Evolutionary conservation across 2,888 invertebrate genomes (phyloP).

Genomic region (Philereme transversata): DNA sequence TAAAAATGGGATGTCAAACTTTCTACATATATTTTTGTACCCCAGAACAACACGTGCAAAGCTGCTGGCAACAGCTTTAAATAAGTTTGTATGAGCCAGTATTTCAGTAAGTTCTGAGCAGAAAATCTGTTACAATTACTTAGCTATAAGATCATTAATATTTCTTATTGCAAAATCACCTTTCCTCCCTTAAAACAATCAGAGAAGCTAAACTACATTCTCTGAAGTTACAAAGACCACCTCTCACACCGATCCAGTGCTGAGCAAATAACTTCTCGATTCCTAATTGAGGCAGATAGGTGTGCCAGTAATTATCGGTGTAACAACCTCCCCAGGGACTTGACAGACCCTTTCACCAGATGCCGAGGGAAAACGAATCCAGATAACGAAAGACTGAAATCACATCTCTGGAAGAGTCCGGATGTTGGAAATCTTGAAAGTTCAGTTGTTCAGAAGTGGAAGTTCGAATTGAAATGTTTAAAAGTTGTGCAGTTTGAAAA

Average conservation of each 20-base stretch:
- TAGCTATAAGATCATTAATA: too few relatives aligned
- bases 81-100: too few relatives aligned
- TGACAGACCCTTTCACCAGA: conserved; percentile 49
- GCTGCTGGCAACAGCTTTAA: too few relatives aligned
- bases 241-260: conserved; percentile 41
- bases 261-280: conserved; percentile 58
- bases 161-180: neutral
- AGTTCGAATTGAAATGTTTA: too few relatives aligned
- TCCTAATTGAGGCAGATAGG: conserved; percentile 74
- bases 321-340: conserved; percentile 71
- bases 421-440: neutral
- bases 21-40: too few relatives aligned
- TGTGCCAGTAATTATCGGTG: conserved; percentile 72
- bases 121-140: too few relatives aligned
- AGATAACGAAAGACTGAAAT: conserved; percentile 42
- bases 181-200: conserved; percentile 15
- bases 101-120: too few relatives aligned
- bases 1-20: too few relatives aligned
- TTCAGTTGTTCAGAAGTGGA: too few relatives aligned
- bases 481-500: too few relatives aligned
- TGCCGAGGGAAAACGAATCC: conserved; percentile 58
- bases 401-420: conserved; percentile 1
- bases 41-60: too few relatives aligned
- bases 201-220: conserved; percentile 20
- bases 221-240: conserved; percentile 18